These are phyloP conservation scores for Cetoscarus ocellatus DNA, from an alignment of 2,797 vertebrate species.

Conservation along the genomic window DNA sequence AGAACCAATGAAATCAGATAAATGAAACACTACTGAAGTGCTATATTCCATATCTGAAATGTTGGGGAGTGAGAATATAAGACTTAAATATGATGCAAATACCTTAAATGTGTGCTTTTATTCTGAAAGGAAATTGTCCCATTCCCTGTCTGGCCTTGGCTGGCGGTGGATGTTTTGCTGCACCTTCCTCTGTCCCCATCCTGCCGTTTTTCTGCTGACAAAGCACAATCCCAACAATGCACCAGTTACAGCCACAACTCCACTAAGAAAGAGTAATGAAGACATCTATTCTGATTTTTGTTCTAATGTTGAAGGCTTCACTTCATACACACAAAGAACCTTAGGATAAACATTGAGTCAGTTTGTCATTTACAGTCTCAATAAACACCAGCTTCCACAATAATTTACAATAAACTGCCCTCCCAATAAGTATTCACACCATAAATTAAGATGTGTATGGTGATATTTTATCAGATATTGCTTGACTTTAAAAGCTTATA, in stretches of 20 bases:
- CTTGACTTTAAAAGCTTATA: background rate
- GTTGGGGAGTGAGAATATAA: background rate
- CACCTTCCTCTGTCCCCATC: constrained; percentile 4
- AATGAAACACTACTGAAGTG: background rate
- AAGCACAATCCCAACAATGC: constrained; percentile 42
- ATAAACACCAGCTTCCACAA: background rate
- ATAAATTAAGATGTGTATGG: background rate
- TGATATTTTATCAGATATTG: too few relatives aligned
- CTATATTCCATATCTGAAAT: background rate
- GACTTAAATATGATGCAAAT: background rate
- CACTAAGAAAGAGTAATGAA: background rate
- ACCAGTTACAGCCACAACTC: background rate
- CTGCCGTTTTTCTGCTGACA: constrained; percentile 44
- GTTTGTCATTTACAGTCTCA: background rate
- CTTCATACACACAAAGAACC: too few relatives aligned
- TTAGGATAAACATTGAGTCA: background rate
- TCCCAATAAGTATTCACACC: accelerated
- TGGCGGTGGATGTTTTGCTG: background rate
- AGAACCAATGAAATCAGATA: background rate
- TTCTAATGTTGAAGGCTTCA: background rate
- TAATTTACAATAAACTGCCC: background rate
- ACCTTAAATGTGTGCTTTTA: constrained; percentile 16
- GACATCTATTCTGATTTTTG: accelerated
- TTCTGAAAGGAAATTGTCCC: background rate
- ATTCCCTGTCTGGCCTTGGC: background rate